phyloP scores from a whole-genome alignment of 2,113 vertebrate species.

The Sarotherodon lohbergeri region DNA sequence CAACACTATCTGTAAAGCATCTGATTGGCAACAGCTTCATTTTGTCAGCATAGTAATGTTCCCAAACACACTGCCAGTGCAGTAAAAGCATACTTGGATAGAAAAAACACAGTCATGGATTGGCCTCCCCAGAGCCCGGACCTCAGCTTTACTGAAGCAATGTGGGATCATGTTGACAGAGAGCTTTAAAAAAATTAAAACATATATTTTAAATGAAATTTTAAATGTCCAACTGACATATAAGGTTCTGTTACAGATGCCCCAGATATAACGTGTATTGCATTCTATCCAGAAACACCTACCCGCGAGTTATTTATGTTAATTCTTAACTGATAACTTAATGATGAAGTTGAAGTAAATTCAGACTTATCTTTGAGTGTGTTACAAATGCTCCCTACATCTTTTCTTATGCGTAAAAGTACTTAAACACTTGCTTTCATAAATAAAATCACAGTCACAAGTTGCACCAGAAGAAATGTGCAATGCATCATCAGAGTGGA shows the following conservation, averaged over 20 bases:
- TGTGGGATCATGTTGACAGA: neutral
- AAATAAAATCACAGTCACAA: neutral
- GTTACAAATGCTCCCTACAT: neutral
- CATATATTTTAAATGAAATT: neutral
- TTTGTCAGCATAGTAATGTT: neutral
- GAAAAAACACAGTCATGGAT: neutral
- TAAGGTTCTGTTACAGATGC: neutral
- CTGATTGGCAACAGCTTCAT: neutral
- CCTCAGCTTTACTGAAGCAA: neutral
- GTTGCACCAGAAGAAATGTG: neutral
- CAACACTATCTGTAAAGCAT: neutral
- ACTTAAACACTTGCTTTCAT: neutral
- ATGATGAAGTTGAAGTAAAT: neutral
- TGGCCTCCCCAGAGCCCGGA: neutral
- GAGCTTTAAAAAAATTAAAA: neutral
- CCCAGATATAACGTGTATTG: neutral
- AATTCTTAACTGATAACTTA: neutral
- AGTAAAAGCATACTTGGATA: neutral
- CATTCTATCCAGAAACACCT: neutral
- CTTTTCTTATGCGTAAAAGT: neutral
- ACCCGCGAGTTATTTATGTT: neutral
- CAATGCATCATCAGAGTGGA: neutral
- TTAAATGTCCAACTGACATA: neutral
- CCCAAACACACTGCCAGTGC: neutral
- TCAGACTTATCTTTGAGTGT: neutral